A percentile compares a stretch with the other conserved stretches of the same genome.
Conservation (phyloP, 2,797 vertebrate species). For the Setipinna tenuifilis region DNA sequence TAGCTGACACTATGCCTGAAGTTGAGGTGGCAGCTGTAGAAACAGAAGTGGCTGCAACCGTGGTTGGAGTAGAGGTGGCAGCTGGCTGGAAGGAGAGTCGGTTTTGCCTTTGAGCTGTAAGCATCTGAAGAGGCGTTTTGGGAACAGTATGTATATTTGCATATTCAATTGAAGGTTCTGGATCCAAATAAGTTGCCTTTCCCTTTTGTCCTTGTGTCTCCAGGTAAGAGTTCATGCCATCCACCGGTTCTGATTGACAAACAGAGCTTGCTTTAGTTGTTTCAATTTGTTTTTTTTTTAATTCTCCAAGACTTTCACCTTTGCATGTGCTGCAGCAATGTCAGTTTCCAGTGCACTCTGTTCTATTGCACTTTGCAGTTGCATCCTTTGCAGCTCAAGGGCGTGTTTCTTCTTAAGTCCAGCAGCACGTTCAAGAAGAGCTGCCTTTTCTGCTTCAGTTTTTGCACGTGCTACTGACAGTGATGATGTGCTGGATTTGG, state of each 20-base stretch:
- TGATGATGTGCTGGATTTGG: not conserved
- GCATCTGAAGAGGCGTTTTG: not conserved
- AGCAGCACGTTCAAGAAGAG: constrained; percentile 16
- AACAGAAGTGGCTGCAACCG: too few species aligned
- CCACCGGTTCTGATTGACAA: not conserved
- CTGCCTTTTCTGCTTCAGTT: constrained; percentile 26
- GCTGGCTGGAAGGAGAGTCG: too few species aligned
- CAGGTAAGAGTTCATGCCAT: constrained; percentile 25
- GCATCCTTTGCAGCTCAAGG: not conserved
- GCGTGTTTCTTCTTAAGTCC: not conserved
- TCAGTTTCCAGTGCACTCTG: constrained; percentile 4
- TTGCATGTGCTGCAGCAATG: constrained; percentile 7
- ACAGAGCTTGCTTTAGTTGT: not conserved
- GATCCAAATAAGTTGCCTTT: constrained; percentile 24
- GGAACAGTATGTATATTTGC: constrained; percentile 4
- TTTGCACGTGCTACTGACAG: constrained; percentile 3
- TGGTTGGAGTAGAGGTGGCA: too few species aligned
- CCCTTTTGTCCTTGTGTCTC: not conserved
- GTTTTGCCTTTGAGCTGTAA: not conserved
- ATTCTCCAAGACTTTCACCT: constrained; percentile 8
- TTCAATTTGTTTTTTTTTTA: constrained; percentile 12
- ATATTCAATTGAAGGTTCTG: constrained; percentile 21
- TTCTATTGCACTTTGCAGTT: constrained; percentile 30
- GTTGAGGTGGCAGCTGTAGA: too few species aligned
- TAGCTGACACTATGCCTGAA: too few species aligned